Evolutionary conservation across 2,113 vertebrate genomes (phyloP).

Genomic region (Esox niger): DNA sequence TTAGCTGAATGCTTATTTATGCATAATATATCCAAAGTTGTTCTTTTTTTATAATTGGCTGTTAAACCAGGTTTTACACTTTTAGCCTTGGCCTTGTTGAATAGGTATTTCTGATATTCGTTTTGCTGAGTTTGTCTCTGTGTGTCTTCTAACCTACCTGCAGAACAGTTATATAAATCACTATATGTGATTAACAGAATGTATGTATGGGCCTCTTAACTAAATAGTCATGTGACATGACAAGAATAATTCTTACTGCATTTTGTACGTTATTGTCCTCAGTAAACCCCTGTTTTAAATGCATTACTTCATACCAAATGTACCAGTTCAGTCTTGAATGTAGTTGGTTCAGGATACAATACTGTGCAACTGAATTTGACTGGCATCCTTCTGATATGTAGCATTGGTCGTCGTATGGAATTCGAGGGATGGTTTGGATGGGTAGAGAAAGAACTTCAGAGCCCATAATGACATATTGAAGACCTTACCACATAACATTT

Average conservation of each 20-base stretch:
- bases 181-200: neutral
- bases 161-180: neutral
- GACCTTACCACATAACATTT: neutral
- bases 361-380: too few relatives aligned
- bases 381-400: too few relatives aligned
- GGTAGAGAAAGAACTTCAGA: neutral
- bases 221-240: too few relatives aligned
- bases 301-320: neutral
- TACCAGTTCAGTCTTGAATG: constrained; percentile 2
- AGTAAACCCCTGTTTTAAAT: neutral
- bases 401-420: neutral
- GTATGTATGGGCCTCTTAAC: neutral
- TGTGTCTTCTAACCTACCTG: neutral
- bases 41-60: neutral
- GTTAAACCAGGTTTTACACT: neutral
- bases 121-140: neutral
- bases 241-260: too few relatives aligned
- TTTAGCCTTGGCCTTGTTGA: neutral
- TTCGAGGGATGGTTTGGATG: neutral
- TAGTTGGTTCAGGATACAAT: constrained; percentile 21
- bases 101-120: neutral
- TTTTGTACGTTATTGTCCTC: neutral
- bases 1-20: neutral
- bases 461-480: too few relatives aligned
- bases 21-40: neutral